phyloP scores from a whole-genome alignment of 2,888 invertebrate species.

The Campoplex capitator region DNA sequence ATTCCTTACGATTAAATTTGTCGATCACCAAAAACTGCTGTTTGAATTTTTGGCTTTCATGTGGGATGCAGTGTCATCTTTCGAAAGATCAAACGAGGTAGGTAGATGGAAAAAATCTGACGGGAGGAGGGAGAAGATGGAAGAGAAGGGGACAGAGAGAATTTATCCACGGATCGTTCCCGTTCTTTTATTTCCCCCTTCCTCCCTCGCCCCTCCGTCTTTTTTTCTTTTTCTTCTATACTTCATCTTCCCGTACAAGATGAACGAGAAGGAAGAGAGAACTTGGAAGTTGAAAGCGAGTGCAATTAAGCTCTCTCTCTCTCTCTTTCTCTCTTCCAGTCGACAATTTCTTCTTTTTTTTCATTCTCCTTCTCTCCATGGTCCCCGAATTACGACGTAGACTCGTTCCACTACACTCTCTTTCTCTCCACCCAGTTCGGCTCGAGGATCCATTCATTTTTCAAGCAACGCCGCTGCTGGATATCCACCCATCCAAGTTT shows the following conservation, averaged over 20 bases:
- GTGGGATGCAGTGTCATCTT: neutral
- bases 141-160: neutral
- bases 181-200: neutral
- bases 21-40: neutral
- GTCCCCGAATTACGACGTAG: slow-evolving; percentile 55
- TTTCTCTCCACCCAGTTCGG: slow-evolving; percentile 19
- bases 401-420: slow-evolving; percentile 38
- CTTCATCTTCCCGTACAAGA: slow-evolving; percentile 58
- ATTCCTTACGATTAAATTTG: neutral
- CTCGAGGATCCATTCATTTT: slow-evolving; percentile 80
- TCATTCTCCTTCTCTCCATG: slow-evolving; percentile 51
- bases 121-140: too few species aligned
- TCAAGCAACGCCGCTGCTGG: slow-evolving; percentile 78
- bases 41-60: neutral
- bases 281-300: slow-evolving; percentile 80
- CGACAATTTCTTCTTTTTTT: slow-evolving; percentile 30
- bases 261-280: slow-evolving; percentile 72
- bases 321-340: slow-evolving; percentile 68
- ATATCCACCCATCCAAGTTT: slow-evolving; percentile 79
- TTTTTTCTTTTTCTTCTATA: slow-evolving; percentile 34
- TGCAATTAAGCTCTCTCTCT: slow-evolving; percentile 81
- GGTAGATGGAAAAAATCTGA: slow-evolving; percentile 54
- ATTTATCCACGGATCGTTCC: slow-evolving; percentile 39
- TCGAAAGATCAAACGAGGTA: slow-evolving; percentile 66
- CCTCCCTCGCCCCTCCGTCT: slow-evolving; percentile 17